Conservation (phyloP, 1,140 invertebrate species). For the Nasonia vitripennis region DNA sequence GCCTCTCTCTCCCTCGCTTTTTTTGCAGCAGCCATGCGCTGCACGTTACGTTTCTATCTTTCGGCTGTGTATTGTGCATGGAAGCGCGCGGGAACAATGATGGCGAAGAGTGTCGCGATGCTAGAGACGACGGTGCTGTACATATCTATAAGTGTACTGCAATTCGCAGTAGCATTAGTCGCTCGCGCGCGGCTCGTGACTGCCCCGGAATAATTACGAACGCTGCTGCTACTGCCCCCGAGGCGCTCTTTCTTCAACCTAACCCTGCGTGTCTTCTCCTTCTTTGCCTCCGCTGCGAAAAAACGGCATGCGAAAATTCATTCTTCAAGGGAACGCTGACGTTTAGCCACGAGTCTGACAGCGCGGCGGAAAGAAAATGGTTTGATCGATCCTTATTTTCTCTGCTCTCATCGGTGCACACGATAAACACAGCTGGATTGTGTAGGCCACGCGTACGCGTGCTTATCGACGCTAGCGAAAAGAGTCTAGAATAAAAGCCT, state of each 20-base stretch:
- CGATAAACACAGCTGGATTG: background rate
- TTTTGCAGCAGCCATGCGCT: background rate
- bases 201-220: constrained; percentile 63
- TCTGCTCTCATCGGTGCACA: background rate
- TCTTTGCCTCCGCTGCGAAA: background rate
- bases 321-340: background rate
- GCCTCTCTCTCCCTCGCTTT: background rate
- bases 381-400: too few relatives aligned
- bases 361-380: too few relatives aligned
- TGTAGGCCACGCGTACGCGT: background rate
- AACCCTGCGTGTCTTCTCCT: background rate
- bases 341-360: background rate
- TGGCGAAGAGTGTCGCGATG: constrained; percentile 37
- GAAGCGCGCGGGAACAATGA: constrained; percentile 37
- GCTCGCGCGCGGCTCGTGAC: constrained; percentile 20
- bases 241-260: constrained; percentile 31
- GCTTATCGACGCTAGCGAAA: constrained; percentile 13
- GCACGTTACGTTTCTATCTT: background rate
- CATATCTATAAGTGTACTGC: background rate
- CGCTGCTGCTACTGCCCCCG: constrained; percentile 54
- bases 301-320: background rate
- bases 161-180: background rate
- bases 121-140: background rate
- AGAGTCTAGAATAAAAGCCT: background rate
- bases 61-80: background rate